phyloP scores from a whole-genome alignment of 2,888 invertebrate genomes.

The Trissonchulus latispiculum region DNA sequence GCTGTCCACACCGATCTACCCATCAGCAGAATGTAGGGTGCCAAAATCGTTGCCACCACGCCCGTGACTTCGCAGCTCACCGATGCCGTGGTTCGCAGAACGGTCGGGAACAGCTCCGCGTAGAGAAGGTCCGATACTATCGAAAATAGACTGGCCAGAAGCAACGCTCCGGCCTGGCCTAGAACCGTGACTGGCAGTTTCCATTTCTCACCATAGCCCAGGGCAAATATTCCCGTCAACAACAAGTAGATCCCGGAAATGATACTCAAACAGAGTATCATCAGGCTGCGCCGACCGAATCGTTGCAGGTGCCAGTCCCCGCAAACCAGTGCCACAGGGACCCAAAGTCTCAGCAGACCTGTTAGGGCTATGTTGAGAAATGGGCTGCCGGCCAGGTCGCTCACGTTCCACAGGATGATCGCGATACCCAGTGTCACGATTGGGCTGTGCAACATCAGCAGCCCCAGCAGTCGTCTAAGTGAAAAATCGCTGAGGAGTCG shows the following conservation, averaged over 20 bases:
- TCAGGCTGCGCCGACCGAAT: not conserved
- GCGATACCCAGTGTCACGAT: not conserved
- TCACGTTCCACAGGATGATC: not conserved
- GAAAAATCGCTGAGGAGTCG: not conserved
- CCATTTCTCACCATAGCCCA: not conserved
- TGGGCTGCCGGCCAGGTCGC: not conserved
- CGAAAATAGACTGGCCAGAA: not conserved
- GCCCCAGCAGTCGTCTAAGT: not conserved
- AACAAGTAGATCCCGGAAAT: not conserved
- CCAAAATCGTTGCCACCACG: not conserved
- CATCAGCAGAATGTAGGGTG: not conserved
- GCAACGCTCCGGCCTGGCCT: not conserved
- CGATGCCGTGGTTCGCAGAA: not conserved
- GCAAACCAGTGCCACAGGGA: not conserved
- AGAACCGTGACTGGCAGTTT: not conserved
- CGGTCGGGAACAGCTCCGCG: not conserved
- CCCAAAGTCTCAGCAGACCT: not conserved
- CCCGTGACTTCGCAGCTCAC: not conserved
- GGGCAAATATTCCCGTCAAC: not conserved
- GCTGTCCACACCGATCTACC: not conserved
- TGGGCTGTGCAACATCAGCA: not conserved
- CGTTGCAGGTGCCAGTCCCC: not conserved
- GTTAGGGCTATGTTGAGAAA: not conserved
- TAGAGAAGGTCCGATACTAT: not conserved
- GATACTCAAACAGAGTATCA: not conserved